Base-by-base conservation (phyloP, 2,888 invertebrate species). In the Morpho deidamia region DNA sequence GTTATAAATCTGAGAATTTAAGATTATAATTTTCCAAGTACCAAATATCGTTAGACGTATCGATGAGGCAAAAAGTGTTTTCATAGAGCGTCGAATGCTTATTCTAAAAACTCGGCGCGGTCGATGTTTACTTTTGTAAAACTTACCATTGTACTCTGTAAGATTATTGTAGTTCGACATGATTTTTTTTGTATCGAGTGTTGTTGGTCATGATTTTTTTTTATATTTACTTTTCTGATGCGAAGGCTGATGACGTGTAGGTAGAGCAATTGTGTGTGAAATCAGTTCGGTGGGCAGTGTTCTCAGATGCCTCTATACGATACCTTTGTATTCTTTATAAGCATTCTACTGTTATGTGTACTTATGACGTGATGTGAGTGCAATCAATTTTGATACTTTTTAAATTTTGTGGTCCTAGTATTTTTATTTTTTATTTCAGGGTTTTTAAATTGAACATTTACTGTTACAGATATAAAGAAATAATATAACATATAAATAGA, bases 151-250 rank as follows among this genome's bases (percentile, higher is more conserved):
- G 75, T 83, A 80, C 77, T 71, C 71, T 77, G 67, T 77, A 72
- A 53, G 55, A 60, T 81, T 76, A 81, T 83, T 79, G 80, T 79
- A 66, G 70, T 65, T 64, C 68, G 70, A 72, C 74, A 74, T 71
- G 65, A 69, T 68, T 71, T 67, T 67, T 64, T 58, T 64, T 44
- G 11, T 44, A 44, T 63, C 63, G 53, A 66, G 65, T 71, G 72
- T 72, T 74, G 78, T 80, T 62, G 70, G 71, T 83, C 86, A 87
- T 86, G 83, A 83, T 82, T 73, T 83, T 84, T n/a, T 83, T 81
- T 79, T 84, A 84, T 88, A 84, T 87, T 87, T 88, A 74, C 79
- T 71, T 86, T 86, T 86, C 86, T 84, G 83, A 81, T 79, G 74
- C 80, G 84, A 79, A 71, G 79, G 66, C 71, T 73, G 73, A 66